phyloP scores from a whole-genome alignment of 2,113 vertebrate species.

The Caretta caretta region DNA sequence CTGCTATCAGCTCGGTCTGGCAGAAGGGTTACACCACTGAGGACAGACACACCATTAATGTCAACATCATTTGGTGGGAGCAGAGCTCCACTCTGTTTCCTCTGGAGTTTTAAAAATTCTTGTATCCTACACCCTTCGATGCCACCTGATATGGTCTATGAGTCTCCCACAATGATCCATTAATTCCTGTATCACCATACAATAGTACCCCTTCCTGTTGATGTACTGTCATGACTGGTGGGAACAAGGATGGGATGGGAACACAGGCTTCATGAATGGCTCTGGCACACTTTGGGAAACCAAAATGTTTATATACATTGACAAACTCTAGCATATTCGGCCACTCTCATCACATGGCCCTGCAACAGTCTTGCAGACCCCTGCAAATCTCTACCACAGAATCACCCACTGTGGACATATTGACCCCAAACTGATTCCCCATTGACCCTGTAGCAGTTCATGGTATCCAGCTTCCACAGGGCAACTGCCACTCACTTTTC shows the following conservation, averaged over 20 bases:
- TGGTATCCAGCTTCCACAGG: neutral
- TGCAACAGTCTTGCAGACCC: neutral
- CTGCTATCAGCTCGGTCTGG: too few species aligned
- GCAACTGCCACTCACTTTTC: neutral
- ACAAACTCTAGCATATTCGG: neutral
- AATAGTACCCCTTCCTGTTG: neutral
- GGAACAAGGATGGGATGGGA: neutral
- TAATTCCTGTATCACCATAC: neutral
- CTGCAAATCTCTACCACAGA: neutral
- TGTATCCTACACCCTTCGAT: neutral
- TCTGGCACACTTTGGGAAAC: neutral
- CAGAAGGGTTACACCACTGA: neutral
- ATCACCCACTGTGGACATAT: neutral
- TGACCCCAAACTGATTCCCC: neutral
- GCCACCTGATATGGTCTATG: neutral
- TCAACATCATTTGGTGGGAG: neutral
- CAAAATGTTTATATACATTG: neutral
- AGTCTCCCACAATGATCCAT: neutral
- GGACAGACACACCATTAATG: neutral
- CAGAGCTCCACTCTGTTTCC: neutral
- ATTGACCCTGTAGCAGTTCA: neutral
- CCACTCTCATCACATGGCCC: rapidly evolving
- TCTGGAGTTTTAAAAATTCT: neutral
- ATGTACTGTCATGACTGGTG: neutral
- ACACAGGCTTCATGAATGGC: neutral